A percentile compares a stretch with the other conserved stretches of the same genome.
Evolutionary conservation across 2,797 vertebrate species (phyloP).

Genomic region (Novumbra hubbsi): DNA sequence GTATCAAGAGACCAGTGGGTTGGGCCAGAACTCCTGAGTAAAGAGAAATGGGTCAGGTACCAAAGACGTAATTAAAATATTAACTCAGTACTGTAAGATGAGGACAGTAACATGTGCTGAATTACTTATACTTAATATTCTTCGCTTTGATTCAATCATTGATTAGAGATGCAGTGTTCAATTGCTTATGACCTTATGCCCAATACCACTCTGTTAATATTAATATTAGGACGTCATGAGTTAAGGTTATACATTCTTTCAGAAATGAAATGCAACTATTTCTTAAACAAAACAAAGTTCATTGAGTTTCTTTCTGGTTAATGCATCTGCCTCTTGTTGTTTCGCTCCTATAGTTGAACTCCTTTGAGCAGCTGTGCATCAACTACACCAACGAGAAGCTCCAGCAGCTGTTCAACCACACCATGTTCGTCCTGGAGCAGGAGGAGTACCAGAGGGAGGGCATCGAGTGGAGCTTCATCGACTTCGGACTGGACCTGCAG

Average conservation of each 20-base stretch:
- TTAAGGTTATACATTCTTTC: background rate
- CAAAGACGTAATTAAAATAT: no score
- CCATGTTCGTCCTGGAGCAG: slow-evolving; percentile 91
- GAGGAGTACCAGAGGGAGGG: slow-evolving; percentile 90
- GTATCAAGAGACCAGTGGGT: no score
- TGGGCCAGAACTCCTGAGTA: no score
- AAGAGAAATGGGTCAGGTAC: no score
- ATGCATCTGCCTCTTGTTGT: background rate
- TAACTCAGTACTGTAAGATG: no score
- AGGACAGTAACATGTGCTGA: no score
- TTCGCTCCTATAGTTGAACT: slow-evolving; percentile 72
- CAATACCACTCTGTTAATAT: no score
- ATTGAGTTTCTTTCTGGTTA: background rate
- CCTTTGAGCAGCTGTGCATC: slow-evolving; percentile 88
- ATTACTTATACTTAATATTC: no score
- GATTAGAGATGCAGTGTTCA: no score
- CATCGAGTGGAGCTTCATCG: slow-evolving; percentile 92
- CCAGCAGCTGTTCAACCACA: slow-evolving; percentile 91
- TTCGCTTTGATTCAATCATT: no score
- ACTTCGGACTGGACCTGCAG: slow-evolving; percentile 88
- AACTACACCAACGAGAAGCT: slow-evolving; percentile 92
- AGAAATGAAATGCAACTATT: background rate
- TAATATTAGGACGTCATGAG: background rate
- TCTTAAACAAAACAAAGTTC: background rate
- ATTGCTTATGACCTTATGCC: no score